Evolutionary conservation across 2,888 invertebrate genomes (phyloP), one percentile per base, ranked within the genome.

Genomic region (Agrotis segetum): DNA sequence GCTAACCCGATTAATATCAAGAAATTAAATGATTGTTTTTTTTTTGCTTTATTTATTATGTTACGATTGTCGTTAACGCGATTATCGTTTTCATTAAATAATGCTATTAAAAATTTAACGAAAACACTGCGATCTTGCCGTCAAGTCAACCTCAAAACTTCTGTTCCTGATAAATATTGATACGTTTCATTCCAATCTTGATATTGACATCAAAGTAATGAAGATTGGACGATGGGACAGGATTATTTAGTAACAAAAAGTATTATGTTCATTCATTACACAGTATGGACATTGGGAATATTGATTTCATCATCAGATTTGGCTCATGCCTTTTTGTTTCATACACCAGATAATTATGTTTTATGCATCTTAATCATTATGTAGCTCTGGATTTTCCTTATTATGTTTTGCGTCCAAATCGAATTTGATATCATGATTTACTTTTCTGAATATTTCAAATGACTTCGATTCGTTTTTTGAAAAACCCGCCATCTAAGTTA

Each of bases 191-290:
- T 77, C 71, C 55, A 69, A 74, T 87, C 79, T 87, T 62, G 69
- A 79, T 83, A 84, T 82, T 64, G 76, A 81, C 71, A 71, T 73
- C 67, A 69, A 55, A 67, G 74, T 64, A 76, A 85, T 87, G 82
- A 87, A 85, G 79, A 72, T 74, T 85, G 77, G 71, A 68, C 76
- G 74, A 73, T 53, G 29, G 74, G 88, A 86, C 86, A 86, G 84
- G 86, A 87, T 88, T 87, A 85, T 76, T 71, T 77, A 85, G 87
- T 52, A 34, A 34, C 34, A 34, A 6, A 34, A 7, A 7, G 29
- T 68, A 53, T 79, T 79, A 84, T 78, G 82, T 87, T 83, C 83
- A 88, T 87, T 84, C 68, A 64, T 79, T 84, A 74, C 58, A 65
- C 62, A 64, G 64, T 65, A 58, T 44, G n/a, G 49, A 65, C 40